Base-by-base conservation (phyloP, 1,140 invertebrate species). In the Holcopasites calliopsidis region DNA sequence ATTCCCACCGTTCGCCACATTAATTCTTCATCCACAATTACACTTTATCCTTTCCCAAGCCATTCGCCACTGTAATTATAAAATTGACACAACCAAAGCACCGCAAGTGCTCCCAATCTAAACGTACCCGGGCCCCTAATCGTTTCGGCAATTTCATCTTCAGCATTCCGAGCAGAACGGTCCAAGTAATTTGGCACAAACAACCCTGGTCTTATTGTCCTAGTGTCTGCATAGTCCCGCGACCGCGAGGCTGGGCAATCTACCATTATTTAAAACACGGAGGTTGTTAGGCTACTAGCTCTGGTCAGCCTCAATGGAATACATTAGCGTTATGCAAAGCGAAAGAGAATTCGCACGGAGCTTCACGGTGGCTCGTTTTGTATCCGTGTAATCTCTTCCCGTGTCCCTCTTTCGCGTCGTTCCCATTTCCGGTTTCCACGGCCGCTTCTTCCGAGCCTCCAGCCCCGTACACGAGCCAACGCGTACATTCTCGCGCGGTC, bases 261-360 rank as follows among this genome's bases (percentile, higher is more conserved):
- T n/a, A 16, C 21, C 84, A 87, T 90, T 90, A 90, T 90, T 90
- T 86, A 89, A 83, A 87, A 83, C 70, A 76, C 52, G 76, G 50
- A 55, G 76, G 75, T 86, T 86, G 88, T 90, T 85, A 77, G 85
- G 74, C 85, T 79, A 85, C 83, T 31, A 78, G 72, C 82, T 79
- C 73, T 61, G 76, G 82, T 76, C 83, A 83, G 57, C 77, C 82
- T 90, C 86, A 89, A 90, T 89, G 72, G 88, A 89, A 89, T 89
- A 87, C 87, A 89, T 89, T 88, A 90, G 83, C 84, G 65, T 77
- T 77, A 80, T 77, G 79, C 79, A 87, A 86, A 86, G 82, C 64
- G 66, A 64, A 75, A 77, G 77, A 66, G 54, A 58, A n/a, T 40
- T 75, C 50, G 28, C 47, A 35, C 50, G 23, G 35, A 55, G 40